phyloP scores from a whole-genome alignment of 2,888 invertebrate genomes.

The Azorinus chamasolen region DNA sequence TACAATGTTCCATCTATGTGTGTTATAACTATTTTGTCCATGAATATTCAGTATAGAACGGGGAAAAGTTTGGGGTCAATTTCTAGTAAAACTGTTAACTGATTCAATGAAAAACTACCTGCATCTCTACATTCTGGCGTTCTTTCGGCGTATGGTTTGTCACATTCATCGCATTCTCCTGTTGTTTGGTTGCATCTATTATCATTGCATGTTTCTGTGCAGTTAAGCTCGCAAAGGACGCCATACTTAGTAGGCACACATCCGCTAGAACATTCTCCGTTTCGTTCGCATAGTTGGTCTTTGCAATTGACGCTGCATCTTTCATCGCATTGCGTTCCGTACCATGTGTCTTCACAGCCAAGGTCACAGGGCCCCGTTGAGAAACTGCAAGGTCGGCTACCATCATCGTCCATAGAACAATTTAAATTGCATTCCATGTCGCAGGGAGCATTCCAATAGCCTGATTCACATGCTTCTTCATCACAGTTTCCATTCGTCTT shows the following conservation, averaged over 20 bases:
- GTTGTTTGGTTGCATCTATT: conserved; percentile 36
- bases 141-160: conserved; percentile 4
- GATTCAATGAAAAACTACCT: conserved; percentile 55
- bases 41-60: too few relatives aligned
- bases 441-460: conserved; percentile 37
- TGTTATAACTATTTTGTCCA: too few relatives aligned
- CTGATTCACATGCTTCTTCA: conserved; percentile 35
- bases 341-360: conserved; percentile 41
- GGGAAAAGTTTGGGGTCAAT: too few relatives aligned
- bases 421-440: conserved; percentile 27
- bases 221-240: conserved; percentile 25
- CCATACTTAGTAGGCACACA: conserved; percentile 43
- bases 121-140: conserved; percentile 43
- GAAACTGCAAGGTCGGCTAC: conserved; percentile 36
- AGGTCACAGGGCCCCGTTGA: conserved; percentile 31
- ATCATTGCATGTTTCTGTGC: conserved; percentile 37
- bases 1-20: too few relatives aligned
- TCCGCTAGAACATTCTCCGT: conserved; percentile 39
- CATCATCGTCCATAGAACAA: conserved; percentile 15
- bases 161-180: conserved; percentile 44
- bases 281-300: conserved; percentile 37
- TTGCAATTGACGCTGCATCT: conserved; percentile 38
- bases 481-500: conserved; percentile 38
- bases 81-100: too few relatives aligned
- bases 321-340: conserved; percentile 32